Percentiles rank a stretch among this genome's conserved stretches.
Evolutionary conservation across 2,888 invertebrate species (phyloP).

Genomic region (Agrochola litura): DNA sequence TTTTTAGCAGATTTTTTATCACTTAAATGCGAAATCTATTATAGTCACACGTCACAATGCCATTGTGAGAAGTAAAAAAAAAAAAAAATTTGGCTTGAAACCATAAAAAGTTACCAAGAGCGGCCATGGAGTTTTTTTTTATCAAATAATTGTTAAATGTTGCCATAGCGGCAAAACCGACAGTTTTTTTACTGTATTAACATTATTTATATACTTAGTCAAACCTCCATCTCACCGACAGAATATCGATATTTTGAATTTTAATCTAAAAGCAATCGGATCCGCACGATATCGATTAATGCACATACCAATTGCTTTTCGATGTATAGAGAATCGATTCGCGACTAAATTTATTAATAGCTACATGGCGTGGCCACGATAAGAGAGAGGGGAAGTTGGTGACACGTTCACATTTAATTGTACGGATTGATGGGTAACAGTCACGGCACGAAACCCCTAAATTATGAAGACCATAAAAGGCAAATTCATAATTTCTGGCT

Average conservation of each 20-base stretch:
- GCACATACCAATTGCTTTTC: constrained; percentile 40
- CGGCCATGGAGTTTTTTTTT: constrained; percentile 14
- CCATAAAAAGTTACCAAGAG: constrained; percentile 12
- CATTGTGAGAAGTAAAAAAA: constrained; percentile 23
- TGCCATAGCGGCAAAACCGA: background rate
- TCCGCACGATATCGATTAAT: constrained; percentile 51
- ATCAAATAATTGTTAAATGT: constrained; percentile 14
- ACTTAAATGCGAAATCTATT: constrained; percentile 43
- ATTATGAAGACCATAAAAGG: background rate
- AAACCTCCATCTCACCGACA: background rate
- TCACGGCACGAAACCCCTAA: background rate
- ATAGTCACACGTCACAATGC: constrained; percentile 27
- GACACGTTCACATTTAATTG: background rate
- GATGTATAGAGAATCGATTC: constrained; percentile 58
- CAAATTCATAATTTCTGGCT: background rate
- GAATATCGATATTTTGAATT: constrained; percentile 4
- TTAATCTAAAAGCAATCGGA: constrained; percentile 43
- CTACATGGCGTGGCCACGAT: background rate
- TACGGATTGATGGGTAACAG: background rate
- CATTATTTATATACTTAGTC: background rate
- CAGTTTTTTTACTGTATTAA: background rate
- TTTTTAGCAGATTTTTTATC: constrained; percentile 27
- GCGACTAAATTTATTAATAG: constrained; percentile 23
- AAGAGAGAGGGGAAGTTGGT: background rate
- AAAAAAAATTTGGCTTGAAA: background rate